A percentile compares a stretch with the other conserved stretches of the same genome.
Conservation (phyloP, 1,140 invertebrate species). For the Akabosia matsudoensis region DNA sequence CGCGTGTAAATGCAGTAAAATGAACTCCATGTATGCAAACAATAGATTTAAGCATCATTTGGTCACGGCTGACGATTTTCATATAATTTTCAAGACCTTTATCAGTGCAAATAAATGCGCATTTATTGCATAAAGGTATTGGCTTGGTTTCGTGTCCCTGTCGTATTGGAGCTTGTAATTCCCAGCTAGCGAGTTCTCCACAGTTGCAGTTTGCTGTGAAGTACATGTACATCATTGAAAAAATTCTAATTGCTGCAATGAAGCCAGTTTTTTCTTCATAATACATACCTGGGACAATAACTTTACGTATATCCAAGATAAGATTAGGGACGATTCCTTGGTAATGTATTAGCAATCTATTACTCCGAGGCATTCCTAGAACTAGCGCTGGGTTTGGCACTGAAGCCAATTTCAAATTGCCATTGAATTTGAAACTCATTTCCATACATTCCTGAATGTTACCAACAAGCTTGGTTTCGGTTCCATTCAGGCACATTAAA, state of each 20-base stretch:
- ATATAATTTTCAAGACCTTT: background rate
- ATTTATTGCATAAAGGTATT: background rate
- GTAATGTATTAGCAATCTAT: constrained; percentile 27
- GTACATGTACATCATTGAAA: background rate
- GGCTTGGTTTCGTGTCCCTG: background rate
- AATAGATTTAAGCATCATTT: constrained; percentile 27
- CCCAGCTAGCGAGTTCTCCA: background rate
- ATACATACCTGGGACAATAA: constrained; percentile 25
- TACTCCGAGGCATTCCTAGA: constrained; percentile 31
- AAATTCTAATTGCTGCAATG: background rate
- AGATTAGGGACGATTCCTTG: constrained; percentile 30
- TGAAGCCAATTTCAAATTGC: constrained; percentile 16
- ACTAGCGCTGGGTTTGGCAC: constrained; percentile 30
- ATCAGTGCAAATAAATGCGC: background rate
- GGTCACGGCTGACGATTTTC: background rate
- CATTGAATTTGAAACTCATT: constrained; percentile 22
- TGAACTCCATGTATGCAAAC: constrained; percentile 27
- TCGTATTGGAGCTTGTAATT: constrained; percentile 11
- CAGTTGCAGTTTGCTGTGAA: constrained; percentile 9
- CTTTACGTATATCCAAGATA: constrained; percentile 11
- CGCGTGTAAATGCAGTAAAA: constrained; percentile 27
- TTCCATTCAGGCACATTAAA: background rate
- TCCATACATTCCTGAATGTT: constrained; percentile 27
- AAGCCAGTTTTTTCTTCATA: background rate
- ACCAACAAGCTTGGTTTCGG: constrained; percentile 2